These are phyloP conservation scores for Zaprionus nigranus DNA, from an alignment of 1,140 invertebrate species.

Conservation along the genomic window DNA sequence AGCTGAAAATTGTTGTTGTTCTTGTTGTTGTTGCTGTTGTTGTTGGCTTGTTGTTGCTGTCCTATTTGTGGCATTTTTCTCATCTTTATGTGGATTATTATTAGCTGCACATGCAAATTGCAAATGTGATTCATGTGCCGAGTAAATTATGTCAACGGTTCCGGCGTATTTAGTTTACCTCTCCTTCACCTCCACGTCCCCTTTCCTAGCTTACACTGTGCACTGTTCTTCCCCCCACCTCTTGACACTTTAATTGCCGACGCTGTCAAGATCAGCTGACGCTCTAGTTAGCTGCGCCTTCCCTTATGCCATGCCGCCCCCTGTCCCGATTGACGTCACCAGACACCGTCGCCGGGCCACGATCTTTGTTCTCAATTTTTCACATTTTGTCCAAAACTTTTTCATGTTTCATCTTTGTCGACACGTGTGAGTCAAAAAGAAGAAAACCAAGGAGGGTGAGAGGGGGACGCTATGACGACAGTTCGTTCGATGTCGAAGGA, in stretches of 20 bases:
- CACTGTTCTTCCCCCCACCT: constrained; percentile 28
- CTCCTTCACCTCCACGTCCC: neutral
- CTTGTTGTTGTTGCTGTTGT: neutral
- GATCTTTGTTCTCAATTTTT: constrained; percentile 53
- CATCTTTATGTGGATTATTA: constrained; percentile 6
- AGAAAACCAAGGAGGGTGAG: too few species aligned
- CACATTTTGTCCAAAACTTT: constrained; percentile 12
- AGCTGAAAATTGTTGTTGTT: constrained; percentile 7
- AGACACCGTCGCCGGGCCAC: constrained; percentile 35
- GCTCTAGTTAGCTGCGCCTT: constrained; percentile 35
- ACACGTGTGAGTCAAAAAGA: constrained; percentile 39
- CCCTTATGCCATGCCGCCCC: neutral
- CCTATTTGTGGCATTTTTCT: constrained; percentile 45
- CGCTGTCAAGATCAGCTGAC: constrained; percentile 68
- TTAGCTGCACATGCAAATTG: constrained; percentile 18
- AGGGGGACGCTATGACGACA: constrained; percentile 25
- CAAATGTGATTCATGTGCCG: constrained; percentile 44
- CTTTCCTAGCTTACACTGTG: neutral
- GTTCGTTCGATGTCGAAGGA: constrained; percentile 21
- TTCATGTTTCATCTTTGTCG: constrained; percentile 7
- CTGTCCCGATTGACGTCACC: constrained; percentile 52
- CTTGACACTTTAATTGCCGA: constrained; percentile 70
- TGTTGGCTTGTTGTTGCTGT: neutral
- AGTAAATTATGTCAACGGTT: constrained; percentile 35
- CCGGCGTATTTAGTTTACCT: constrained; percentile 42